Percentiles rank a stretch among this genome's conserved stretches.
Evolutionary conservation across 2,113 vertebrate species (phyloP).

Genomic region (Platysternon megacephalum): DNA sequence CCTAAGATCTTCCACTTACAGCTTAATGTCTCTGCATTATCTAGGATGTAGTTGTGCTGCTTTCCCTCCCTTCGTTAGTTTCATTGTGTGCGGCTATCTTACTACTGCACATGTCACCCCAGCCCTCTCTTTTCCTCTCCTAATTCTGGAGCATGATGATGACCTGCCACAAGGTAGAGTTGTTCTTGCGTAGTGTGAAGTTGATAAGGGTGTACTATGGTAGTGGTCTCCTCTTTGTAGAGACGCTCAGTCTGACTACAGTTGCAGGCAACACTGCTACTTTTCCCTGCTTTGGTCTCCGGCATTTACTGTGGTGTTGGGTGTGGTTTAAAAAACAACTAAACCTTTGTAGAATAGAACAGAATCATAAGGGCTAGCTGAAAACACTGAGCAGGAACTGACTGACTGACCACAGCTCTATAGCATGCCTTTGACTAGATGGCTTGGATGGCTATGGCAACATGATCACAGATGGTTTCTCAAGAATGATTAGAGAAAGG

Average conservation of each 20-base stretch:
- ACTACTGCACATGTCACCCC: not conserved
- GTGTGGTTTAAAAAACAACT: not conserved
- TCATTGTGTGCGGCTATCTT: not conserved
- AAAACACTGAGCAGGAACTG: not conserved
- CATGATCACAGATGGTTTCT: not conserved
- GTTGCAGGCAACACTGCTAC: accelerated
- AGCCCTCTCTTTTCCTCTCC: not conserved
- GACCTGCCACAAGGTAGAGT: accelerated
- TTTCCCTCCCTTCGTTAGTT: accelerated
- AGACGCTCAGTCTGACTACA: accelerated
- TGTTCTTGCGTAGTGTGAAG: not conserved
- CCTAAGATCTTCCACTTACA: accelerated
- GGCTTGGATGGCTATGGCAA: not conserved
- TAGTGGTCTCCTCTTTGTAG: not conserved
- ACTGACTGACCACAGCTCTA: not conserved
- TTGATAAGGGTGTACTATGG: not conserved
- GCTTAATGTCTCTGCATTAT: not conserved
- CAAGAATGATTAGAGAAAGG: not conserved
- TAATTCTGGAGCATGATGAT: not conserved
- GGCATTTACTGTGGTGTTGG: accelerated
- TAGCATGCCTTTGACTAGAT: not conserved
- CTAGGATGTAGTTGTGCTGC: not conserved
- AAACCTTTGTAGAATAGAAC: accelerated
- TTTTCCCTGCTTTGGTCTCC: not conserved
- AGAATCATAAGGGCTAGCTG: not conserved